phyloP scores from a whole-genome alignment of 2,113 vertebrate genomes.

The Cebidichthys violaceus region DNA sequence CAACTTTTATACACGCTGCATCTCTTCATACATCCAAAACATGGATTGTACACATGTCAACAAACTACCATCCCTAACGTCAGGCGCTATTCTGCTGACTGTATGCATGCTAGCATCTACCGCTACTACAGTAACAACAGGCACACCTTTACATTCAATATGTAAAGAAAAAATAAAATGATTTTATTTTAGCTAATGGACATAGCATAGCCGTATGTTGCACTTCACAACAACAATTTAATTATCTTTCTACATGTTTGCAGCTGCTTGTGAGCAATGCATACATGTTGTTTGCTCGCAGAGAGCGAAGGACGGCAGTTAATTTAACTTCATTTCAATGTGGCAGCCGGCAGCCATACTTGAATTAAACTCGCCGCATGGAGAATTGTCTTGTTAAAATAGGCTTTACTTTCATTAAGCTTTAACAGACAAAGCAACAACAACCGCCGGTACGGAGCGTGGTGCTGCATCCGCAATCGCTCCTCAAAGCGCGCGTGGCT shows the following conservation, averaged over 20 bases:
- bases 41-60: background rate
- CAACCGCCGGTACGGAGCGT: constrained; percentile 20
- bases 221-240: background rate
- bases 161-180: background rate
- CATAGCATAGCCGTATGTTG: background rate
- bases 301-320: background rate
- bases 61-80: background rate
- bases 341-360: constrained; percentile 9
- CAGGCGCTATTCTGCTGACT: background rate
- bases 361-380: constrained; percentile 39
- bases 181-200: background rate
- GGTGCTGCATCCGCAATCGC: constrained; percentile 53
- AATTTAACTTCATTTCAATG: background rate
- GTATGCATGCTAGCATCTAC: background rate
- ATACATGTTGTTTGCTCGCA: background rate
- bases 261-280: background rate
- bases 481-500: constrained; percentile 40
- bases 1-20: background rate
- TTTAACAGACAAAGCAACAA: constrained; percentile 44
- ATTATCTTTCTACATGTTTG: background rate
- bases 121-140: background rate
- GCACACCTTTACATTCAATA: background rate
- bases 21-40: background rate
- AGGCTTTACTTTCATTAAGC: constrained; percentile 54
- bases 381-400: constrained; percentile 60